phyloP scores from a whole-genome alignment of 2,888 invertebrate genomes.

The Serrognathus titanus region DNA sequence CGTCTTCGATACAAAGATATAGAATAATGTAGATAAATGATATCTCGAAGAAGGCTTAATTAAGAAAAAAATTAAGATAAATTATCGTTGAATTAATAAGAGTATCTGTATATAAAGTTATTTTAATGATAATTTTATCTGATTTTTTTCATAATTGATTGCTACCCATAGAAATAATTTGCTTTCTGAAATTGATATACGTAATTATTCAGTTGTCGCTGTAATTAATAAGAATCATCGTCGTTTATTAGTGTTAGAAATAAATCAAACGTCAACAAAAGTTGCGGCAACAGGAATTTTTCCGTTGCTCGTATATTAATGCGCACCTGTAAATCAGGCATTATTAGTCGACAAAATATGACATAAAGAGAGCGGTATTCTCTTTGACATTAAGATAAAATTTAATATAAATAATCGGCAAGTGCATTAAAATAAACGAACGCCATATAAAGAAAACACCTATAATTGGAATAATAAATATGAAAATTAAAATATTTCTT shows the following conservation, averaged over 20 bases:
- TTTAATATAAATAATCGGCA: slow-evolving; percentile 31
- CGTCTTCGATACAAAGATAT: no score
- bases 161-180: background rate
- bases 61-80: no score
- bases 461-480: slow-evolving; percentile 39
- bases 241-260: background rate
- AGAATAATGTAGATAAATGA: no score
- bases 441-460: slow-evolving; percentile 36
- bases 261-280: slow-evolving; percentile 1
- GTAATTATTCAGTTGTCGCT: background rate
- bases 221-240: background rate
- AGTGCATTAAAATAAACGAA: slow-evolving; percentile 34
- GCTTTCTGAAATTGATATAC: background rate
- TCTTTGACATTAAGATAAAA: slow-evolving; percentile 13
- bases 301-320: background rate
- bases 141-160: background rate
- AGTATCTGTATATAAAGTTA: background rate
- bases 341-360: background rate
- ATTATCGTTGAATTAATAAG: no score
- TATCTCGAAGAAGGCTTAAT: no score
- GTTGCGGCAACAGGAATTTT: background rate
- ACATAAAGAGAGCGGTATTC: background rate
- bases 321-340: background rate
- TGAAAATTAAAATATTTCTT: slow-evolving; percentile 39
- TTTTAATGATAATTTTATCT: background rate